Evolutionary conservation across 2,888 invertebrate genomes (phyloP).

Genomic region (Coelopa pilipes): DNA sequence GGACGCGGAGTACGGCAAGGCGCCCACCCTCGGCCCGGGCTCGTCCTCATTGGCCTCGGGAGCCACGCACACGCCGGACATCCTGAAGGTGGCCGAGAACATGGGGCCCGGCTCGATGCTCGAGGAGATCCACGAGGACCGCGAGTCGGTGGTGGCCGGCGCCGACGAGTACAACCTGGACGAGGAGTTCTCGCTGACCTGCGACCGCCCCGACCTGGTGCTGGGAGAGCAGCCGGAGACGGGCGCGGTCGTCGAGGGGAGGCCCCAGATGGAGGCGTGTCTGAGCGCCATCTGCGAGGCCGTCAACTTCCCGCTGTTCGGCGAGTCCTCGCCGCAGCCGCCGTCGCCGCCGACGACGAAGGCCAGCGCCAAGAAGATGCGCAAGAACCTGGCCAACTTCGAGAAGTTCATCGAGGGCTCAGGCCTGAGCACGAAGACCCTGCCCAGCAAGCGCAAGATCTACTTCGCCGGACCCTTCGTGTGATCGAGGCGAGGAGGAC

Average conservation of each 20-base stretch:
- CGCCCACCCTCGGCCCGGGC: constrained; percentile 34
- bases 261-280: constrained; percentile 23
- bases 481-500: constrained; percentile 48
- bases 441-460: constrained; percentile 64
- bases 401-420: constrained; percentile 64
- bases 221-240: constrained; percentile 39
- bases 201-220: constrained; percentile 40
- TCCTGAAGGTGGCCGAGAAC: constrained; percentile 50
- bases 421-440: constrained; percentile 62
- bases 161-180: constrained; percentile 66
- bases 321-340: constrained; percentile 34
- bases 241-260: constrained; percentile 37
- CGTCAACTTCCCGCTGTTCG: constrained; percentile 41
- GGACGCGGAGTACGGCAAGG: constrained; percentile 64
- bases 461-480: constrained; percentile 66
- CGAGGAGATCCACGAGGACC: constrained; percentile 57
- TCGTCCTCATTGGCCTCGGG: constrained; percentile 21
- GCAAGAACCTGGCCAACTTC: constrained; percentile 59
- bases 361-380: constrained; percentile 52
- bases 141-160: constrained; percentile 51
- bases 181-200: constrained; percentile 58
- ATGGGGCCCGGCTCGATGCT: constrained; percentile 47
- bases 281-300: constrained; percentile 40
- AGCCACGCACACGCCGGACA: constrained; percentile 47
- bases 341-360: constrained; percentile 16